Percentiles rank a stretch among this genome's conserved stretches.
Evolutionary conservation across 1,140 invertebrate genomes (phyloP).

Genomic region (Portunus trituberculatus): DNA sequence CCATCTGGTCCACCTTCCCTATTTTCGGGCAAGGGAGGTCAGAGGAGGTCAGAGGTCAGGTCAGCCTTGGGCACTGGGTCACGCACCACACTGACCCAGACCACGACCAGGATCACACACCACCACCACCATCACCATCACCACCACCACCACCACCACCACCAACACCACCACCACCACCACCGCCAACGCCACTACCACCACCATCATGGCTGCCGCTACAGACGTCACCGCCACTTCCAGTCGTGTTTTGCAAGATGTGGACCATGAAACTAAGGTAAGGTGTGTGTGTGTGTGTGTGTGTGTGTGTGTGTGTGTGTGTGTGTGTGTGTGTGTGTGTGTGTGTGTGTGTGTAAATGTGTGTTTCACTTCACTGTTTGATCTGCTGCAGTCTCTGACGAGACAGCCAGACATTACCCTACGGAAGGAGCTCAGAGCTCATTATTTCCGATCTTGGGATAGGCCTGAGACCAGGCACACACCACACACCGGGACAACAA

Average conservation of each 20-base stretch:
- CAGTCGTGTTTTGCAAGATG: not conserved
- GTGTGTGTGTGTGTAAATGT: not conserved
- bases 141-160: not conserved
- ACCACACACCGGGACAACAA: too few relatives aligned
- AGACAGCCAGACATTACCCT: too few relatives aligned
- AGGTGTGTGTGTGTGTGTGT: not conserved
- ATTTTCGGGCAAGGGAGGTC: not conserved
- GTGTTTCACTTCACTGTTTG: too few relatives aligned
- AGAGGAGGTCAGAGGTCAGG: not conserved
- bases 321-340: slow-evolving; percentile 16
- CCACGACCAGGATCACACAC: not conserved
- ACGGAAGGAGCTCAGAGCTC: too few relatives aligned
- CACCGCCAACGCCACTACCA: not conserved
- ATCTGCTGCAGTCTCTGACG: too few relatives aligned
- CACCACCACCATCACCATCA: not conserved
- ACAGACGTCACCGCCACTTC: not conserved
- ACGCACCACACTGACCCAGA: not conserved
- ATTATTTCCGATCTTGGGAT: too few relatives aligned
- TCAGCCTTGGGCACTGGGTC: not conserved
- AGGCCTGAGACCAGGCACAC: too few relatives aligned
- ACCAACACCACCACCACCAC: not conserved
- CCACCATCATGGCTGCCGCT: not conserved
- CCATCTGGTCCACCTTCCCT: not conserved
- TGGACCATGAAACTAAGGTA: not conserved
- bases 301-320: slow-evolving; percentile 20